A percentile compares a stretch with the other conserved stretches of the same genome.
Conservation (phyloP, 1,140 invertebrate genomes). For the Euura saliciscinereae region DNA sequence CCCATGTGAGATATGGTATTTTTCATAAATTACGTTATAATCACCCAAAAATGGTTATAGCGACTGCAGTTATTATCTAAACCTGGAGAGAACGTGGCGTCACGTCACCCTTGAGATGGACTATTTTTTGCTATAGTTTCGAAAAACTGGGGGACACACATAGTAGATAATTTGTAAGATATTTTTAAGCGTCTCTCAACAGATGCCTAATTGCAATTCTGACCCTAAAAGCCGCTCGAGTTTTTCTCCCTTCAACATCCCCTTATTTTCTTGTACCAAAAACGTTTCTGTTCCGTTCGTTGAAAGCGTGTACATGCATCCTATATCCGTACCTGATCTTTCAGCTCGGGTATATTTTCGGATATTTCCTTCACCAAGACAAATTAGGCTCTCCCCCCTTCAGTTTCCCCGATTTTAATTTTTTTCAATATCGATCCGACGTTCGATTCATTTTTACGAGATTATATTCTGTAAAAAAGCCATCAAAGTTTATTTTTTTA, state of each 20-base stretch:
- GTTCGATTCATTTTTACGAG: neutral
- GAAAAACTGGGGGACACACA: neutral
- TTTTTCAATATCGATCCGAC: neutral
- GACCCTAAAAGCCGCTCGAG: neutral
- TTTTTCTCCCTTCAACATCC: neutral
- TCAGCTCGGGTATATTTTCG: neutral
- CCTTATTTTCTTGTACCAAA: too few relatives aligned
- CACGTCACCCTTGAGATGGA: neutral
- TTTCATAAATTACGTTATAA: too few relatives aligned
- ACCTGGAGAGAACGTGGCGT: neutral
- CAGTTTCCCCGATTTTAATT: neutral
- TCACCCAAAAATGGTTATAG: too few relatives aligned
- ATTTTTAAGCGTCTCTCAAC: conserved; percentile 11
- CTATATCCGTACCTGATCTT: neutral
- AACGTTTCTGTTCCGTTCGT: neutral
- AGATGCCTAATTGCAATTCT: conserved; percentile 15
- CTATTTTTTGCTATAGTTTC: neutral
- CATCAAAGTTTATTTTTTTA: too few relatives aligned
- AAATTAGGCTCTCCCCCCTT: too few relatives aligned
- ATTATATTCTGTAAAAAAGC: neutral
- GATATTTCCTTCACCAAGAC: neutral
- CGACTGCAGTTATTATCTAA: neutral
- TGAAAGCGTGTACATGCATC: neutral
- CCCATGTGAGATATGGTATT: too few relatives aligned
- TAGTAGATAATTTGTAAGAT: conserved; percentile 9